Base-by-base conservation (phyloP, 2,888 invertebrate species). In the Dimorphilus gyrociliatus region DNA sequence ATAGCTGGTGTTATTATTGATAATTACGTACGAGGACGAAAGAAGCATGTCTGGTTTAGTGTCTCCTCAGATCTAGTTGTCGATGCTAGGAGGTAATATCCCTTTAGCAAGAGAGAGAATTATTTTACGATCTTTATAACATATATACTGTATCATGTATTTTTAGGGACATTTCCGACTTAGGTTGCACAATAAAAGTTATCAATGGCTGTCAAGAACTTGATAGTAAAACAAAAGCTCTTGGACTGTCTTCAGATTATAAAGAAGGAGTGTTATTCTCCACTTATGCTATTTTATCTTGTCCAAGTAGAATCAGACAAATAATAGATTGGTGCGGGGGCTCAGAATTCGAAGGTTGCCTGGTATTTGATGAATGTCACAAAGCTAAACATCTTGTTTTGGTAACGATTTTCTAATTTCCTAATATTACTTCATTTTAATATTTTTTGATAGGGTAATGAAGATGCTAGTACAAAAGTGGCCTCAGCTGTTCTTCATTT, bases 361-460 rank as follows among this genome's bases (percentile, higher is more conserved):
- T 58, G 8, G 45, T 58, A 17, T 58, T 58, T 45, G 58, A 58
- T 37, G 58, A 58, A 36, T 58, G 58, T 40, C 58, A 58, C 41
- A 56, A 55, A 35, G 59, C 59, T 14, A 59, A 59, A 36, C 53
- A 59, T 38, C 56, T 59, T 47, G 47, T 55, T 4, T 55, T 54
- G 4, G 55, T 55, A 43, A 46, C 51, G 44, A 19, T 3, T 2
- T 7, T 19, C 7, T 12, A 12, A 12, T 12, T 7, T 12, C 7
- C 25, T 12, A 12, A 7, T 14, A 25, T 7, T 7, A 21, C 21
- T 10, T 21, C 21, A 8, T 21, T n/a, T 10, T 21, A n/a, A 10
- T 21, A 10, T 10, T 21, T 10, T 21, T 21, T 21, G 8, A 4
- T 34, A 57, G 55, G 52, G 53, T 2, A 56, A 56, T 33, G 58